Conservation (phyloP, 1,140 invertebrate genomes). For the Micrasema longulum region DNA sequence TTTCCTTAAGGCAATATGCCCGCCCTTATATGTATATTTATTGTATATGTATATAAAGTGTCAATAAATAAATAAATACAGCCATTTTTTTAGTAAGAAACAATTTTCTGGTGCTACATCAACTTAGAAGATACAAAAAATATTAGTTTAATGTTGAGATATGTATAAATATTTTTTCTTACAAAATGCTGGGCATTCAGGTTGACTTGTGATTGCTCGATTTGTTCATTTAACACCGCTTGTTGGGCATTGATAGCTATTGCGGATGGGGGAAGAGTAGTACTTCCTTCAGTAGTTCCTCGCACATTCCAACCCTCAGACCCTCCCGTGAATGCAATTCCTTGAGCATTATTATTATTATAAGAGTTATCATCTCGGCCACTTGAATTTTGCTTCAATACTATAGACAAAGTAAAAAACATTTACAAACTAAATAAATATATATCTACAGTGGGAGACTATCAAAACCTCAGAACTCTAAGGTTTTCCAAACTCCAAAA, state of each 20-base stretch:
- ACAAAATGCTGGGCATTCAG: constrained; percentile 92
- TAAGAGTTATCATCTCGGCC: constrained; percentile 5
- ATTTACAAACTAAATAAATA: too few relatives aligned
- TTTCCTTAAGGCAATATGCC: too few relatives aligned
- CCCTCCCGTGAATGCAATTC: neutral
- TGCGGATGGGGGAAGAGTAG: constrained; percentile 57
- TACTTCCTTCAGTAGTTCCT: neutral
- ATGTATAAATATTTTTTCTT: constrained; percentile 44
- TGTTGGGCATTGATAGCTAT: constrained; percentile 76
- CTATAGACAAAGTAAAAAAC: neutral
- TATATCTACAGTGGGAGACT: too few relatives aligned
- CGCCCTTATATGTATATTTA: too few relatives aligned
- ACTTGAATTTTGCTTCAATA: constrained; percentile 6
- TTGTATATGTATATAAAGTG: too few relatives aligned
- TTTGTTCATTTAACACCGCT: constrained; percentile 88
- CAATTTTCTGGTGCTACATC: too few relatives aligned
- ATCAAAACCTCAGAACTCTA: too few relatives aligned
- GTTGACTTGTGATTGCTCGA: constrained; percentile 94
- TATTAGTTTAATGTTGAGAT: too few relatives aligned
- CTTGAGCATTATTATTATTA: neutral
- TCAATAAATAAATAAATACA: too few relatives aligned
- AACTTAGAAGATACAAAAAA: too few relatives aligned
- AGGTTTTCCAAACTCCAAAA: too few relatives aligned
- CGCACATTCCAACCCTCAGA: neutral
- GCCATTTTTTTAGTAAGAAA: too few relatives aligned